Evolutionary conservation across 2,888 invertebrate genomes (phyloP).

Genomic region (Silvanus unidentatus): DNA sequence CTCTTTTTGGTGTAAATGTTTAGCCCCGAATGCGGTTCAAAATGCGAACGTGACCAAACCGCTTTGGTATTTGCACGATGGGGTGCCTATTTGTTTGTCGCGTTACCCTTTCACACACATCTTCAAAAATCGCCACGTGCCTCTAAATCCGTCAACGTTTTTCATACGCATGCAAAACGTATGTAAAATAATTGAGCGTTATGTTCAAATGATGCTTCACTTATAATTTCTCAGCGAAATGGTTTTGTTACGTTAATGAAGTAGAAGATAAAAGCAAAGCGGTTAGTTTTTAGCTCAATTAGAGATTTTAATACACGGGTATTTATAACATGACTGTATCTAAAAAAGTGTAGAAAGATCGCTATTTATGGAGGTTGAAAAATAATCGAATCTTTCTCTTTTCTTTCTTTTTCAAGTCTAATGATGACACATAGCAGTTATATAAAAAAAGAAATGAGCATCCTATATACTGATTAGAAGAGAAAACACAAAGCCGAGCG

Average conservation of each 20-base stretch:
- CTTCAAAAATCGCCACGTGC: conserved; percentile 23
- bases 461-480: no score
- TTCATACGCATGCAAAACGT: conserved; percentile 17
- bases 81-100: conserved; percentile 32
- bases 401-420: no score
- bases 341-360: no score
- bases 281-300: not conserved
- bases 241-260: not conserved
- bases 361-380: no score
- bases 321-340: no score
- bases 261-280: conserved; percentile 2
- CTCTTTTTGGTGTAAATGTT: no score
- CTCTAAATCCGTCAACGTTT: conserved; percentile 10
- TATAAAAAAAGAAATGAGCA: no score
- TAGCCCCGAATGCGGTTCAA: not conserved
- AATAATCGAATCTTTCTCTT: no score
- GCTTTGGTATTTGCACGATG: conserved; percentile 4
- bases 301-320: no score
- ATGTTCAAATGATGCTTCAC: conserved; percentile 32
- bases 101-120: conserved; percentile 29
- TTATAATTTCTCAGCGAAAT: conserved; percentile 2
- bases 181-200: conserved; percentile 42
- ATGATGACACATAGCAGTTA: no score
- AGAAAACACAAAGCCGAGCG: no score
- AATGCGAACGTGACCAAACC: conserved; percentile 1